phyloP scores from a whole-genome alignment of 1,140 invertebrate genomes.

The Lepidurus packardi region DNA sequence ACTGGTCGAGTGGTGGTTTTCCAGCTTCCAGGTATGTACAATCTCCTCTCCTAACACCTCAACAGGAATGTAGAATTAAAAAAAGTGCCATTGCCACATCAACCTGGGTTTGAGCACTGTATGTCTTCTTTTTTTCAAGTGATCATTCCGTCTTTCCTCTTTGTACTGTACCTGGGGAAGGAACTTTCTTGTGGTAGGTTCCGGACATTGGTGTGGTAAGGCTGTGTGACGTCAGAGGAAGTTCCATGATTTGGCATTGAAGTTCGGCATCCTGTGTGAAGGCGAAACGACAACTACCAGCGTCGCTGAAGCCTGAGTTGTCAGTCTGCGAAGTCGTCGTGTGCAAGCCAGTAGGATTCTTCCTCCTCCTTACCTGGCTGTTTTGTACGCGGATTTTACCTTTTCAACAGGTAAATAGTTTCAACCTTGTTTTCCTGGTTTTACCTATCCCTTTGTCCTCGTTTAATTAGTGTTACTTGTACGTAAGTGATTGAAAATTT shows the following conservation, averaged over 20 bases:
- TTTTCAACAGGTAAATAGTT: not conserved
- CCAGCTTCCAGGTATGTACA: slow-evolving; percentile 14
- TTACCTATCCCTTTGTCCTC: not conserved
- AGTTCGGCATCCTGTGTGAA: not conserved
- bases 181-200: not conserved
- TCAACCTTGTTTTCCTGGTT: not conserved
- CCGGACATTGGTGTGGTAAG: not conserved
- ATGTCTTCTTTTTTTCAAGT: not conserved
- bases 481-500: too few relatives aligned
- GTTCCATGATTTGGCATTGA: not conserved
- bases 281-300: not conserved
- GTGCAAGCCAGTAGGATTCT: not conserved
- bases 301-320: not conserved
- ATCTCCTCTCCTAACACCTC: not conserved
- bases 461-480: too few relatives aligned
- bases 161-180: not conserved
- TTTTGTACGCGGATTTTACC: slow-evolving; percentile 17
- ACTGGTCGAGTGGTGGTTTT: not conserved
- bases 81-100: slow-evolving; percentile 10
- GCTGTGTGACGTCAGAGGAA: slow-evolving; percentile 2
- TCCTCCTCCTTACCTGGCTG: not conserved
- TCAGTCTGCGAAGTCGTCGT: not conserved
- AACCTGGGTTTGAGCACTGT: not conserved
- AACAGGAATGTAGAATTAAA: not conserved
- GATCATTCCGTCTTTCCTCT: not conserved